Evolutionary conservation across 2,113 vertebrate species (phyloP).

Genomic region (Coracopsis vasa): DNA sequence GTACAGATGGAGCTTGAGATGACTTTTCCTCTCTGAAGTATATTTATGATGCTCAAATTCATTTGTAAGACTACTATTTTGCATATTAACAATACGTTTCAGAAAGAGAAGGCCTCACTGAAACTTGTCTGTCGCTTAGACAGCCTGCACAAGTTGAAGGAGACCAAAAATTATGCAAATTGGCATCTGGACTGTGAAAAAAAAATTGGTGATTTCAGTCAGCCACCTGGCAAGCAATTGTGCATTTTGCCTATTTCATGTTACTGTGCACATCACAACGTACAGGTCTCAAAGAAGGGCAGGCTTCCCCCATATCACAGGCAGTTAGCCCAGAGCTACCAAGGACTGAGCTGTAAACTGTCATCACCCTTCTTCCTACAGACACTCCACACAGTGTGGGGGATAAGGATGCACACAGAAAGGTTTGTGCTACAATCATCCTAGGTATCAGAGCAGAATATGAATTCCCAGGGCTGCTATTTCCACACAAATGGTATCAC

Average conservation of each 20-base stretch:
- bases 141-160: rapidly evolving
- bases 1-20: background rate
- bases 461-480: background rate
- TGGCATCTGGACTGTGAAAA: background rate
- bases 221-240: background rate
- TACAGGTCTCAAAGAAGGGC: background rate
- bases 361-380: background rate
- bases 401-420: background rate
- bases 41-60: background rate
- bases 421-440: background rate
- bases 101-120: background rate
- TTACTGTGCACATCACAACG: background rate
- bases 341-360: background rate
- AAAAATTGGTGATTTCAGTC: background rate
- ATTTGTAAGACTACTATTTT: background rate
- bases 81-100: background rate
- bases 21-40: background rate
- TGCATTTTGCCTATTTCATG: background rate
- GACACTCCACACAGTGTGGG: rapidly evolving
- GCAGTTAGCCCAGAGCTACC: background rate
- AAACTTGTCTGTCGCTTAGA: background rate
- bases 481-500: background rate
- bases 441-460: background rate
- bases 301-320: background rate
- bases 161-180: background rate